Evolutionary conservation across 2,797 vertebrate genomes (phyloP), one percentile per base, ranked within the genome.

Genomic region (Phalloptychus januarius): DNA sequence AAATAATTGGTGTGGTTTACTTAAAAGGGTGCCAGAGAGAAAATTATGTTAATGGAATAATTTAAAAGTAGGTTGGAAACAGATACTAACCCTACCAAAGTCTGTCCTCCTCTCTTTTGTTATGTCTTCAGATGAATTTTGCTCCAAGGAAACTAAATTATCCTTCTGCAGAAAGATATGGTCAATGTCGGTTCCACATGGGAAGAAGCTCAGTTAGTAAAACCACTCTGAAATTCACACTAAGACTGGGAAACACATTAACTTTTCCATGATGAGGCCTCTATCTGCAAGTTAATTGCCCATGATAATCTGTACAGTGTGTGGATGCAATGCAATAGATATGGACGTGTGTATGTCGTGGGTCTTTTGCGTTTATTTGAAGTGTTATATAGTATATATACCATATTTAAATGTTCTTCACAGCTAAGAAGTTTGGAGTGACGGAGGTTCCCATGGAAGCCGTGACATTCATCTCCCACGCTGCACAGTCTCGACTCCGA

Each of bases 391-490:
- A 50, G 28, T 78, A 63, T 20, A 50, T 50, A 52, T 52, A 79
- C 13, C 78, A 38, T 69, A 33, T 79, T 23, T 82, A 12, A 79
- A 12, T 76, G 2, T 86, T 6, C 28, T 86, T 90, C 69, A 79
- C 92, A 97, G 96, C 96, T 73, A 97, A 95, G 94, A 96, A 93
- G 94, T 96, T 96, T 85, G 96, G 96, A 79, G 96, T 97, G 85
- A 95, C 95, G 3, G 96, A 97, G 72, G 95, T 97, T 28, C 93
- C 96, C 12, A 91, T 95, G 92, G 97, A 97, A 84, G 94, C 96
- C 0, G 96, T 97, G 82, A 96, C 94, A 85, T 97, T 97, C 92
- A 96, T 97, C 92, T 97, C 97, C 58, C 96, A 97, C 2, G 96
- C 96, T 50, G 95, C 97, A 0, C 96, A 97, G 87, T 95, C 89